A percentile compares a stretch with the other conserved stretches of the same genome.
phyloP scores from a whole-genome alignment of 2,113 vertebrate genomes.

The Nothobranchius furzeri region DNA sequence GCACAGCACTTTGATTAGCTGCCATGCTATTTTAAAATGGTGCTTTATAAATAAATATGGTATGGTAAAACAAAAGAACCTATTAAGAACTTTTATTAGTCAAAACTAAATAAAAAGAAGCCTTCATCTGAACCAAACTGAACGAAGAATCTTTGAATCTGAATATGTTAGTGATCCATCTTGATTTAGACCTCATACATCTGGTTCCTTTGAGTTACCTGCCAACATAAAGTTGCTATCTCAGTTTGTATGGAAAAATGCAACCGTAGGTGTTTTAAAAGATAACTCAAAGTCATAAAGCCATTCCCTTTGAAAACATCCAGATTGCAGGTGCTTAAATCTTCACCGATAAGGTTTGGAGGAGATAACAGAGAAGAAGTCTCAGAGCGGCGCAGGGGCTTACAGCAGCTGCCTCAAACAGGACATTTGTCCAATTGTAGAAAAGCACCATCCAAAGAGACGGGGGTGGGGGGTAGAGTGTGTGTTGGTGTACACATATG shows the following conservation, averaged over 20 bases:
- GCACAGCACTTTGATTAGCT: too few relatives aligned
- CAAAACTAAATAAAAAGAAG: too few relatives aligned
- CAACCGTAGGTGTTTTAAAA: conserved; percentile 69
- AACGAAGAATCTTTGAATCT: not conserved
- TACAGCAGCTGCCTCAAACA: conserved; percentile 37
- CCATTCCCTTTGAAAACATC: conserved; percentile 70
- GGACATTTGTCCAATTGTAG: conserved; percentile 40
- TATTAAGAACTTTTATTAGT: too few relatives aligned
- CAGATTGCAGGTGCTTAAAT: conserved; percentile 63
- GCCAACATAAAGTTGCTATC: conserved; percentile 57
- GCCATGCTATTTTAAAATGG: too few relatives aligned
- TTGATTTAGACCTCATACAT: conserved; percentile 38
- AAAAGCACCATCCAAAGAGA: conserved; percentile 32
- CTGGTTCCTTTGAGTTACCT: conserved; percentile 53
- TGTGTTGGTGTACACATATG: conserved; percentile 26
- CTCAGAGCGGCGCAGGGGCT: conserved; percentile 25
- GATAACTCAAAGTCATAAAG: conserved; percentile 67
- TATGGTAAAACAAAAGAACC: too few relatives aligned
- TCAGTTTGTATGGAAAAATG: conserved; percentile 57
- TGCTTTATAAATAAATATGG: too few relatives aligned
- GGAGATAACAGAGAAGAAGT: conserved; percentile 55
- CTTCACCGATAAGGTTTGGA: conserved; percentile 55
- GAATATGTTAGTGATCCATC: too few relatives aligned
- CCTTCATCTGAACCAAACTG: not conserved
- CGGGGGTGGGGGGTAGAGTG: conserved; percentile 22